phyloP scores from a whole-genome alignment of 2,888 invertebrate species.

The Drosophila aldrichi region DNA sequence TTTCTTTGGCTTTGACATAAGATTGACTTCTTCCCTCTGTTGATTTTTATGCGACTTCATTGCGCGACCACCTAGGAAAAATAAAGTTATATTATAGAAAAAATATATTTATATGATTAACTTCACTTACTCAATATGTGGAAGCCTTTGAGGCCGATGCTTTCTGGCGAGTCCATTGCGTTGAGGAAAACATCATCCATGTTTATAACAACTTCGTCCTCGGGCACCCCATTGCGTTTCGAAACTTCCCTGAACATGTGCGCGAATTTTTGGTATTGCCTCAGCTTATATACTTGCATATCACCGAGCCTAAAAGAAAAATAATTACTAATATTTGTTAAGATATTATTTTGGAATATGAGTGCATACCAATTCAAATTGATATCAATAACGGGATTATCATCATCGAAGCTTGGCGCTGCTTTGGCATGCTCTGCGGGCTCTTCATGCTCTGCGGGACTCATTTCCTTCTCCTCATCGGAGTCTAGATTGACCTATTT shows the following conservation, averaged over 20 bases:
- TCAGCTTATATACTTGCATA: conserved; percentile 71
- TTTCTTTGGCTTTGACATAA: conserved; percentile 46
- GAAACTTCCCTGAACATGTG: conserved; percentile 75
- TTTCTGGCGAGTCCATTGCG: conserved; percentile 75
- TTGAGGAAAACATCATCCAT: conserved; percentile 70
- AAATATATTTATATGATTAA: neutral
- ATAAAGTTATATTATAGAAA: too few species aligned
- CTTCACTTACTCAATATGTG: conserved; percentile 77
- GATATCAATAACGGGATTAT: conserved; percentile 77
- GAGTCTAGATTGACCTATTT: conserved; percentile 71
- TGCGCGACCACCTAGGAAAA: conserved; percentile 67
- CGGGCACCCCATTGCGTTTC: conserved; percentile 67
- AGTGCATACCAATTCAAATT: conserved; percentile 67
- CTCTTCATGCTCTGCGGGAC: neutral
- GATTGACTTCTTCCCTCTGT: conserved; percentile 17
- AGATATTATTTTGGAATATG: accelerated
- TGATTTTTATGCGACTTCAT: conserved; percentile 39
- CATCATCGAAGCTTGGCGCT: conserved; percentile 53
- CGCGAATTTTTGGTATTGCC: conserved; percentile 81
- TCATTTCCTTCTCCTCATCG: conserved; percentile 45
- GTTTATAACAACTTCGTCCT: conserved; percentile 71
- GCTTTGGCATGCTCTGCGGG: neutral
- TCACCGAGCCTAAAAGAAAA: conserved; percentile 66
- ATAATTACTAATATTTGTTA: neutral
- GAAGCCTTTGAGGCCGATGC: conserved; percentile 73